phyloP scores from a whole-genome alignment of 2,797 vertebrate genomes.

The Scarus forsteni region DNA sequence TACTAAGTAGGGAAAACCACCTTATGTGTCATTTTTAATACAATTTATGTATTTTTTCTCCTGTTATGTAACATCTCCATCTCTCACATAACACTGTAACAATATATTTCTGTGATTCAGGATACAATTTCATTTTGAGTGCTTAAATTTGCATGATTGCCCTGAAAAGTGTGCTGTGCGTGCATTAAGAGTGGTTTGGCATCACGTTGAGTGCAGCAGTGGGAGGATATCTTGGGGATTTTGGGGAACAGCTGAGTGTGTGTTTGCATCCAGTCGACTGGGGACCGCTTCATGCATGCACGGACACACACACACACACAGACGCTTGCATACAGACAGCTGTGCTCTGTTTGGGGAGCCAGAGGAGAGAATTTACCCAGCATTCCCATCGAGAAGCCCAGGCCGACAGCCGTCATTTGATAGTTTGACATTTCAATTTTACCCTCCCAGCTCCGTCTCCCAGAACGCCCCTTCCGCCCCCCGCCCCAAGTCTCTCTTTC shows the following conservation, averaged over 20 bases:
- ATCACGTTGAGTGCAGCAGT: constrained; percentile 11
- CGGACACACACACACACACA: constrained; percentile 9
- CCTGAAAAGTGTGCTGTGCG: constrained; percentile 9
- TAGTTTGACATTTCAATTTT: constrained; percentile 83
- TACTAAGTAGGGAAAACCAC: neutral
- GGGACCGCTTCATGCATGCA: constrained; percentile 20
- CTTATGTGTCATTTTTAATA: neutral
- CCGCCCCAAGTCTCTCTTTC: constrained; percentile 26
- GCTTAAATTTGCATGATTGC: constrained; percentile 7
- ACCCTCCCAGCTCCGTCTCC: constrained; percentile 56
- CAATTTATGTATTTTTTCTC: neutral
- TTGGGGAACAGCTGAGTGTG: constrained; percentile 66
- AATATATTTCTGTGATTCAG: neutral
- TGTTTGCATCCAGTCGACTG: constrained; percentile 37
- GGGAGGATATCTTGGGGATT: constrained; percentile 33
- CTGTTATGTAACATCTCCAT: constrained; percentile 1
- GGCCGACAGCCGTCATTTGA: constrained; percentile 73
- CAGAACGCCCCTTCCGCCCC: constrained; percentile 11
- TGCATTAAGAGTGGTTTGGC: constrained; percentile 30
- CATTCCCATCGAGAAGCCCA: constrained; percentile 57
- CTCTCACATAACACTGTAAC: neutral
- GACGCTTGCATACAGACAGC: constrained; percentile 49
- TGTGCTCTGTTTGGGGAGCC: constrained; percentile 60
- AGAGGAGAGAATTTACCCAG: constrained; percentile 63
- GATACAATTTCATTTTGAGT: neutral